A percentile compares a stretch with the other conserved stretches of the same genome.
Conservation (phyloP, 2,113 vertebrate genomes). For the Nicator chloris region DNA sequence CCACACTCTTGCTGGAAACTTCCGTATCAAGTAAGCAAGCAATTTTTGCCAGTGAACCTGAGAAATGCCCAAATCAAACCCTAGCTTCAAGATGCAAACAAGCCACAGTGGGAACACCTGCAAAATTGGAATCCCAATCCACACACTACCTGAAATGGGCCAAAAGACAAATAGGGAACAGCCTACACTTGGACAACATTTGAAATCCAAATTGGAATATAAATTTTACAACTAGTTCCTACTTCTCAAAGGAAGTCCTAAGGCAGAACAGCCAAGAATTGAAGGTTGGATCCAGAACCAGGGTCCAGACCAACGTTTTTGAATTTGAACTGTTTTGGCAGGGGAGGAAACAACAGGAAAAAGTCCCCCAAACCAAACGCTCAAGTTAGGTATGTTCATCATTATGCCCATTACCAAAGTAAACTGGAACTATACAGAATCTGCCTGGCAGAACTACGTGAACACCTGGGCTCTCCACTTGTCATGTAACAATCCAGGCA, state of each 20-base stretch:
- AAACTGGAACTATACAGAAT: neutral
- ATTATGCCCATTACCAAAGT: neutral
- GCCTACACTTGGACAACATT: neutral
- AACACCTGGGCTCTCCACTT: neutral
- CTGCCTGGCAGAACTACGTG: neutral
- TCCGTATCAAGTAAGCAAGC: neutral
- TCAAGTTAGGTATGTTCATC: neutral
- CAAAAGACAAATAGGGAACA: neutral
- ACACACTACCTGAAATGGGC: neutral
- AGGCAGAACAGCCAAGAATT: neutral
- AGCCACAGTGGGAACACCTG: neutral
- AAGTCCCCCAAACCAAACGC: neutral
- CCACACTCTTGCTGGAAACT: neutral
- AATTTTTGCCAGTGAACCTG: neutral
- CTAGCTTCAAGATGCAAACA: neutral
- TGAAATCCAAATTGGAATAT: conserved; percentile 2
- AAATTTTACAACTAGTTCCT: conserved; percentile 16
- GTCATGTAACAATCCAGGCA: neutral
- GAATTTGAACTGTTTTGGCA: neutral
- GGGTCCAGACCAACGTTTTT: neutral
- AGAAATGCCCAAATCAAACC: neutral
- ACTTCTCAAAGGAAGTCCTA: neutral
- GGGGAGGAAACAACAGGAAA: neutral
- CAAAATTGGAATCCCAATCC: conserved; percentile 12
- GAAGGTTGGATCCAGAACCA: neutral